Evolutionary conservation across 2,797 vertebrate genomes (phyloP), one percentile per base, ranked within the genome.

Genomic region (Pitangus sulphuratus): DNA sequence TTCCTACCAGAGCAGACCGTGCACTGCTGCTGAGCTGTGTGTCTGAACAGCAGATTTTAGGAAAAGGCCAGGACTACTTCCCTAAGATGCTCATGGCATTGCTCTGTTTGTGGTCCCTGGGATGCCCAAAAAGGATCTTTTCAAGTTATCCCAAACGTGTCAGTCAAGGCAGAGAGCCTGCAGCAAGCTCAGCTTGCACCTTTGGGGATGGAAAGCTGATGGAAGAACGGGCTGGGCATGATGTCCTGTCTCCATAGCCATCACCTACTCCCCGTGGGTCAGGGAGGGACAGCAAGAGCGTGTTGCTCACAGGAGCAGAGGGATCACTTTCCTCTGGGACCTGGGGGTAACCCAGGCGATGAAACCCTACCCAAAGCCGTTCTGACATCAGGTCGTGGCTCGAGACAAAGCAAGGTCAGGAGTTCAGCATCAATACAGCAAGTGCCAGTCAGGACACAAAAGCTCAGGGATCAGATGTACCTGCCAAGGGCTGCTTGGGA

Each of bases 361-460:
- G 97, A 97, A 98, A 98, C 93, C 50, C 84, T 89, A 97, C 68
- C 96, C 97, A 35, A 44, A 96, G 96, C 62, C 50, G 11, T 90
- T 98, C 25, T 84, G 95, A 95, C 95, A 89, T 83, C 57, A 91
- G 97, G 96, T 93, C 65, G 47, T 14, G 47, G 93, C 48, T 50
- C 1, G 15, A 97, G 92, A 97, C 92, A 94, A 96, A 91, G 66
- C 96, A 93, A 95, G 96, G 97, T 97, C 97, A 97, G 95, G 68
- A 97, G 97, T 96, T 98, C 97, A 97, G 89, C 79, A 0, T 72
- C 77, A 84, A 95, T 95, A 85, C 90, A 74, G 66, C 51, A 9
- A 96, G 92, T 95, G 91, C 90, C 74, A 72, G 74, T 26, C 89
- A 50, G 44, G 51, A 91, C 90, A 95, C 89, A 91, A 96, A 96